Evolutionary conservation across 1,140 invertebrate species (phyloP), one percentile per base, ranked within the genome.

Genomic region (Nephotettix cincticeps): DNA sequence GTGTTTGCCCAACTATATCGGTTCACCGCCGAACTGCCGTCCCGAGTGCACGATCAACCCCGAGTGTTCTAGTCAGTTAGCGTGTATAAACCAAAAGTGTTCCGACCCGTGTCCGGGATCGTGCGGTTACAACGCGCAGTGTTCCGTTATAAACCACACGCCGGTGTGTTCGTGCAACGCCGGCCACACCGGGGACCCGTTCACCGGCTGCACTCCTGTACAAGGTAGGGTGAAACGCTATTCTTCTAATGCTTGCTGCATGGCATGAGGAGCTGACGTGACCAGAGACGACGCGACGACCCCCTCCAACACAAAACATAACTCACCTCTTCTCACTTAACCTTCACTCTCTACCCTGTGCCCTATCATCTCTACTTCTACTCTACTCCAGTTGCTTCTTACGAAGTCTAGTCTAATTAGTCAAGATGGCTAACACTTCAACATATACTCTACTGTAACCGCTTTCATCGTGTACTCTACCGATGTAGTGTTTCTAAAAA

Each of bases 141-240:
- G 91, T 78, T 84, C 85, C 40, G 90, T 92, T 73, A 84, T 90
- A 75, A 90, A 89, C 77, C 91, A 93, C 79, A 88, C 88, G 77
- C 89, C 92, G 51, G 85, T 89, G 74, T 94, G 92, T 79, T 85
- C 85, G 69, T 93, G 91, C 80, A 81, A 87, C 23, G 82, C 84
- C 72, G 90, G 89, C 66, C 91, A 88, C 80, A 88, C 86, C 45
- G 91, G 91, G 30, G 90, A 93, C 86, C 91, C 91, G 70, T 91
- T 92, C 79, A 86, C 85, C 74, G 87, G 86, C 73, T 92, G 91
- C 72, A 66, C 74, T 11, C 66, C 58, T 4, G 36, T 69, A 54
- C 70, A 70, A 75, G 74, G 74, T 75, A 75, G 68, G 74, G 64
- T 32, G 40, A 65, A 65, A 63, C 56, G 51, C 19, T 30, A 54